phyloP scores from a whole-genome alignment of 2,888 invertebrate genomes.

The Mechanitis messenoides region DNA sequence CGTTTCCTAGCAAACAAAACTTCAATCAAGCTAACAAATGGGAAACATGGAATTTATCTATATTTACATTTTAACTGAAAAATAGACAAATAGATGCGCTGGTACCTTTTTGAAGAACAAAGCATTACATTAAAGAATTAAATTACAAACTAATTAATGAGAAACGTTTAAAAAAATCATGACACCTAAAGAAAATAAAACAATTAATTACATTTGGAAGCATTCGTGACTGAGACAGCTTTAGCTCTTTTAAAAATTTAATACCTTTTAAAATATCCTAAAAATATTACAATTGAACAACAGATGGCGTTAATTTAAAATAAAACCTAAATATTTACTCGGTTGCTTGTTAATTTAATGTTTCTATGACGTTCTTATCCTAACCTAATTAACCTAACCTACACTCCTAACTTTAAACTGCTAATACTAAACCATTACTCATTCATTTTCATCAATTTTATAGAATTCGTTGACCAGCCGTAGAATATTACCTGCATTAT shows the following conservation, averaged over 20 bases:
- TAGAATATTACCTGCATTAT: too few species aligned
- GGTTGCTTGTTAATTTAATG: conserved; percentile 30
- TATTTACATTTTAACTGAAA: conserved; percentile 51
- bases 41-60: conserved; percentile 35
- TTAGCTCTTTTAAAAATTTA: conserved; percentile 37
- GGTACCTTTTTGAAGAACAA: conserved; percentile 38
- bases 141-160: conserved; percentile 65
- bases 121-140: conserved; percentile 60
- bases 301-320: not conserved
- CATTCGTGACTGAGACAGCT: conserved; percentile 58
- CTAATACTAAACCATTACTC: conserved; percentile 9
- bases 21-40: conserved; percentile 41
- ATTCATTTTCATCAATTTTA: too few species aligned
- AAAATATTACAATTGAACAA: conserved; percentile 23
- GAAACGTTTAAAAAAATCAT: conserved; percentile 60
- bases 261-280: conserved; percentile 40
- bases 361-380: conserved; percentile 70
- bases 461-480: too few species aligned
- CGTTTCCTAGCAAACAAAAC: conserved; percentile 40
- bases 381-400: conserved; percentile 53
- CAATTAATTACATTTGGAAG: conserved; percentile 56
- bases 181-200: conserved; percentile 53
- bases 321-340: conserved; percentile 4
- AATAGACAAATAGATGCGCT: conserved; percentile 31
- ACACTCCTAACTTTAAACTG: conserved; percentile 10